Conservation (phyloP, 2,797 vertebrate species). For the Adelosebastes latens region DNA sequence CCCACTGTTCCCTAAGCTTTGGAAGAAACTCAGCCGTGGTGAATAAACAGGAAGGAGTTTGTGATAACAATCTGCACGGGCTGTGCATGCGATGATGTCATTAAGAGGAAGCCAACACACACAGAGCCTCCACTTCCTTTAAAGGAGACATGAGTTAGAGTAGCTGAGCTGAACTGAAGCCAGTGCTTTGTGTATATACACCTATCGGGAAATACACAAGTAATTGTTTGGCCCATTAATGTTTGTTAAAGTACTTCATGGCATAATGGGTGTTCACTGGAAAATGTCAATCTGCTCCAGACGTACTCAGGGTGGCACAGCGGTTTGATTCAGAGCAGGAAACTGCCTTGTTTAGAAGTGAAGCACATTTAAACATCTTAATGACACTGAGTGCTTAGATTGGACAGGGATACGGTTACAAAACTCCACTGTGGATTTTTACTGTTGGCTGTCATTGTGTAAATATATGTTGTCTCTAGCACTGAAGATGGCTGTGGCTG, state of each 20-base stretch:
- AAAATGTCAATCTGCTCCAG: background rate
- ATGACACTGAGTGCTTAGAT: background rate
- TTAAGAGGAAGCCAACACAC: conserved; percentile 57
- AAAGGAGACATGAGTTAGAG: conserved; percentile 66
- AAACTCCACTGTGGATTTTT: background rate
- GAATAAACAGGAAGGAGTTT: conserved; percentile 82
- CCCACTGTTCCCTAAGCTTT: conserved; percentile 12
- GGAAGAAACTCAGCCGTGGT: conserved; percentile 31
- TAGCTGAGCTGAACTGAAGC: conserved; percentile 12
- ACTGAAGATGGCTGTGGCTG: conserved; percentile 16
- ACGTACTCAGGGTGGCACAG: background rate
- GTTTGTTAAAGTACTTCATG: conserved; percentile 3
- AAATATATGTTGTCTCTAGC: background rate
- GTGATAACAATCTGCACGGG: conserved; percentile 75
- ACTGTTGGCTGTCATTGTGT: background rate
- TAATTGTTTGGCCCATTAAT: conserved; percentile 38
- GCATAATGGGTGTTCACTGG: conserved; percentile 33
- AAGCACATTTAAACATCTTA: background rate
- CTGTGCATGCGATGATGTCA: conserved; percentile 68
- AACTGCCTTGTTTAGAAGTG: background rate
- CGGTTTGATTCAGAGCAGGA: background rate
- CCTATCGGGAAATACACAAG: conserved; percentile 34
- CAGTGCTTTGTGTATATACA: conserved; percentile 7
- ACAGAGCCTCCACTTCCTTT: conserved; percentile 68
- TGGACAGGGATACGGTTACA: background rate